Evolutionary conservation across 2,797 vertebrate species (phyloP), one percentile per base, ranked within the genome.

Genomic region (Cossypha caffra): DNA sequence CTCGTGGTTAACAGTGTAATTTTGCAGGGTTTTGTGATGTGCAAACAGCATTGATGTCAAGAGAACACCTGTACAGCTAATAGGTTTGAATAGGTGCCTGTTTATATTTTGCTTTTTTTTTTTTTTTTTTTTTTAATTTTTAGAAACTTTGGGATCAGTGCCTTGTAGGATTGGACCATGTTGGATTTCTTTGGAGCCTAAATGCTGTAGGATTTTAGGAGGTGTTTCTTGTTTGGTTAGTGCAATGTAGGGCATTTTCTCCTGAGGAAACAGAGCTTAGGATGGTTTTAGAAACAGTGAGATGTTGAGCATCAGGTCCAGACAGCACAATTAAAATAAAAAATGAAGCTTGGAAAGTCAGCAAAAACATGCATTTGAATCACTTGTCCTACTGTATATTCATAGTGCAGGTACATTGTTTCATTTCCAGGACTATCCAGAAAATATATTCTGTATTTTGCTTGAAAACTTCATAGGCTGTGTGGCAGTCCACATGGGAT

Each of bases 401-500:
- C 4, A 10, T 10, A 54, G 21, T 25, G 21, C 31, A 55, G 24
- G 12, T 58, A 13, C 16, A 13, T 59, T 57, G 3, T 18, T 59
- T 50, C 4, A 59, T 23, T 29, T 38, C 48, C 8, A 38, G 20
- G 10, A 13, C 18, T 71, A 33, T 67, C 26, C 42, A 52, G 54
- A 54, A 81, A 48, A 47, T 7, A 2, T 51, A 14, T 38, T 58
- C 16, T 73, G 11, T 50, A 3, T 85, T 51, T 73, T 35, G 26
- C 20, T 84, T 91, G 16, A 20, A 16, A 71, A 20, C 10, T 26
- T 66, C 1, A 6, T 17, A 28, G 23, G 14, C 26, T 61, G 57
- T 8, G 13, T 2, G 11, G 13, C 26, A 35, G 1, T 77, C 52
- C 8, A 10, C 0, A 0, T 57, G 33, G 47, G n/a, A 13, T 77